Conservation (phyloP, 1,140 invertebrate genomes). For the Apolygus lucorum region DNA sequence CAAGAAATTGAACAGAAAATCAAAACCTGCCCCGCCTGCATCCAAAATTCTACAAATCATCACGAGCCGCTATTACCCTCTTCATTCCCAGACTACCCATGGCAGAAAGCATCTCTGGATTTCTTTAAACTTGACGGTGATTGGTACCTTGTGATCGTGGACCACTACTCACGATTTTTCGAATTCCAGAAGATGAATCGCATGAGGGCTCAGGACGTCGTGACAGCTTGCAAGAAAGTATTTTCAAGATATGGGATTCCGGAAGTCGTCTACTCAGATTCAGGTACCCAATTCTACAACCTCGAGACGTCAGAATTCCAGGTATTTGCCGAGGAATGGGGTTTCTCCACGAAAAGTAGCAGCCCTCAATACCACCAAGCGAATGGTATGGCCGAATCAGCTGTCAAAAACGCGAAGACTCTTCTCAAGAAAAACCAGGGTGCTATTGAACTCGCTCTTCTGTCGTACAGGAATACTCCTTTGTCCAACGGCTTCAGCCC, state of each 20-base stretch:
- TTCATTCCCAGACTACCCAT: neutral
- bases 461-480: neutral
- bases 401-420: neutral
- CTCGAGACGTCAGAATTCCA: neutral
- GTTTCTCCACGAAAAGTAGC: neutral
- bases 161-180: neutral
- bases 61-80: neutral
- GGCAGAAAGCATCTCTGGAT: neutral
- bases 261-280: neutral
- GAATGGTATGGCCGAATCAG: neutral
- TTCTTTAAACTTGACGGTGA: neutral
- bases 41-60: neutral
- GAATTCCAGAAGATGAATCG: neutral
- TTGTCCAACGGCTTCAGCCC: neutral
- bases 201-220: neutral
- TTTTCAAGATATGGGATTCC: neutral
- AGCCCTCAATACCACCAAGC: neutral
- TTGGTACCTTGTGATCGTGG: too few species aligned
- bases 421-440: neutral
- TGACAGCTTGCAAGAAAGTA: neutral
- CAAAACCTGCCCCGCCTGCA: neutral
- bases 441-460: neutral
- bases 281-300: neutral
- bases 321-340: neutral
- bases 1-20: neutral